Evolutionary conservation across 2,797 vertebrate species (phyloP), one percentile per base, ranked within the genome.

Genomic region (Moxostoma hubbsi): DNA sequence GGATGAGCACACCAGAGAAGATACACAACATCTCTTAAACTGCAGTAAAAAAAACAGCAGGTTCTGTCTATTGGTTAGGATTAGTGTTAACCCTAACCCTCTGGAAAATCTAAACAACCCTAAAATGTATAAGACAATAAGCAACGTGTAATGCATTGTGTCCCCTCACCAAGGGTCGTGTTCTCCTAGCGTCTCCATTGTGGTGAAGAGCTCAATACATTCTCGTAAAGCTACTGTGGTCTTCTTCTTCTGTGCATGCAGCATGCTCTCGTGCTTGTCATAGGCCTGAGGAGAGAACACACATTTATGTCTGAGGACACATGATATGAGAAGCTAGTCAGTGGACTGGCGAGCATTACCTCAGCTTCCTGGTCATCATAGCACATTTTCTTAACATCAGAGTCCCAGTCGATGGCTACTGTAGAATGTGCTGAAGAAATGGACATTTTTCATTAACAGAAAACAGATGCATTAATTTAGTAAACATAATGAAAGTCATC

Each of bases 191-290:
- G 96, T 98, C 92, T 99, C 97, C 97, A 97, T 98, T 76, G 97
- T 98, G 13, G 96, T 99, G 70, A 99, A 99, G 84, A 99, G 97
- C 84, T 98, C 96, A 0, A 98, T 98, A 88, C 97, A 98, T 79
- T 99, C 97, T 88, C 93, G 95, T 85, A 99, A 91, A 57, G 96
- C 96, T 77, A 98, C 95, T 0, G 95, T 94, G 9, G 93, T 91
- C 89, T 95, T 96, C 89, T 97, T 98, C 81, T 96, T 98, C 75
- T 96, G 97, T 13, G 94, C 90, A 36, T 98, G 96, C 18, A 95
- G 86, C 94, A 97, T 94, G 87, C 97, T 98, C 69, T 89, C 91
- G 0, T 98, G 96, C 86, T 98, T 98, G 88, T 99, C 97, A 36
- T 95, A 97, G 18, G 96, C 96, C 97, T 97, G 63, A 0, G 63